A percentile compares a stretch with the other conserved stretches of the same genome.
phyloP scores from a whole-genome alignment of 2,888 invertebrate genomes.

The Molorchus minor region DNA sequence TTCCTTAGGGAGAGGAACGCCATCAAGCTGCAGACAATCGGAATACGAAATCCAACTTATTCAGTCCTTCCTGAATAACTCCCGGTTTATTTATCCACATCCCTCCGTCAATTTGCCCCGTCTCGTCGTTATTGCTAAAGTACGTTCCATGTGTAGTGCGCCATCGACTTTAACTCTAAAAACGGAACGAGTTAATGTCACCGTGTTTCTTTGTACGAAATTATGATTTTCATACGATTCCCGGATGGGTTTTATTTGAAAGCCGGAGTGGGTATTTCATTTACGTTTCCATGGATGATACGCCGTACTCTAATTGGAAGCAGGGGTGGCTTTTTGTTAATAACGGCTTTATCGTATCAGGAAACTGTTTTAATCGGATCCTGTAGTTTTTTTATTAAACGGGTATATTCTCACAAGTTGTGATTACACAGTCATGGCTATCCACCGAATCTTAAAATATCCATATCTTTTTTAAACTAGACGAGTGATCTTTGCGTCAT shows the following conservation, averaged over 20 bases:
- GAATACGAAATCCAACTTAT: slow-evolving; percentile 41
- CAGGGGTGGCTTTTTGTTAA: too few relatives aligned
- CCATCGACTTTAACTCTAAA: slow-evolving; percentile 19
- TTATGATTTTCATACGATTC: slow-evolving; percentile 16
- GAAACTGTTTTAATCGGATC: too few relatives aligned
- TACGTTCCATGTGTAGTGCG: slow-evolving; percentile 18
- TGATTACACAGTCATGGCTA: too few relatives aligned
- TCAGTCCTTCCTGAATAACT: slow-evolving; percentile 40
- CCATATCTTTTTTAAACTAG: too few relatives aligned
- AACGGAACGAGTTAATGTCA: slow-evolving; percentile 26
- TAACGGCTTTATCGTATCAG: too few relatives aligned
- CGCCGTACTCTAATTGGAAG: too few relatives aligned
- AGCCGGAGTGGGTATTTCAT: slow-evolving; percentile 5
- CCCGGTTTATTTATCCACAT: slow-evolving; percentile 42
- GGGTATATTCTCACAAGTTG: too few relatives aligned
- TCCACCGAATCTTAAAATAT: too few relatives aligned
- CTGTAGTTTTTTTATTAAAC: too few relatives aligned
- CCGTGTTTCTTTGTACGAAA: slow-evolving; percentile 13
- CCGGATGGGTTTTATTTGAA: slow-evolving; percentile 4
- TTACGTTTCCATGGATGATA: not conserved
- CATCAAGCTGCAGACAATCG: slow-evolving; percentile 40
- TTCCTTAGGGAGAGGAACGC: slow-evolving; percentile 29
- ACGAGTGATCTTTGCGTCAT: too few relatives aligned
- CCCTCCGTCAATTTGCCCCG: slow-evolving; percentile 40
- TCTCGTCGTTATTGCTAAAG: slow-evolving; percentile 22